Conservation (phyloP, 92 coral and sea anemone species). For the Zoanthus gigantus region DNA sequence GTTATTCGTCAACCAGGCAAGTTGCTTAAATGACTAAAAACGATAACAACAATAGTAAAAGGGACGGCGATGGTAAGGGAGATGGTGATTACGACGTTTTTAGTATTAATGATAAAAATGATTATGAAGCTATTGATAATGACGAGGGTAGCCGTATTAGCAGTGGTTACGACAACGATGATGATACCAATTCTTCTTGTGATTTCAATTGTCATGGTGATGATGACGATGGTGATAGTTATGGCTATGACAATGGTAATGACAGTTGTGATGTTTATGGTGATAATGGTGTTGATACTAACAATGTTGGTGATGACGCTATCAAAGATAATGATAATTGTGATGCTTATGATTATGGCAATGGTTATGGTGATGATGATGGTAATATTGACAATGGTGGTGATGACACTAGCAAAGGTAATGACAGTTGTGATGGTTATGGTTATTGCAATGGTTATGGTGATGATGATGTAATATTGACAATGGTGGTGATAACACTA, state of each 20-base stretch:
- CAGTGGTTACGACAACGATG: neutral
- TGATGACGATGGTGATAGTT: neutral
- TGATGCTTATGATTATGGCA: neutral
- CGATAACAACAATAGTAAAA: neutral
- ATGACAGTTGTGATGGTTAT: neutral
- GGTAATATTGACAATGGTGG: neutral
- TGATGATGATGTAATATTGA: neutral
- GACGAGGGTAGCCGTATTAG: no score
- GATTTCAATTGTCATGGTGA: neutral
- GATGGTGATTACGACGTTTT: neutral
- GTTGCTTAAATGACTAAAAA: neutral
- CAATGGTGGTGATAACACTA: neutral
- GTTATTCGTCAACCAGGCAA: conserved; percentile 74
- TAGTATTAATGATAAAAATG: neutral
- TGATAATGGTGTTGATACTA: neutral
- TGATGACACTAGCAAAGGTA: neutral
- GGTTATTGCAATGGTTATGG: neutral
- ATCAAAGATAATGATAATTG: neutral
- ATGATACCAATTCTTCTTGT: neutral
- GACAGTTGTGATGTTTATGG: neutral
- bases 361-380: neutral
- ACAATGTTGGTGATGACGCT: neutral
- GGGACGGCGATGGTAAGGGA: neutral
- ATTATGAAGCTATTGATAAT: neutral
- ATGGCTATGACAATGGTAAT: neutral